Evolutionary conservation across 2,888 invertebrate genomes (phyloP).

Genomic region (Stenodera caucasica): DNA sequence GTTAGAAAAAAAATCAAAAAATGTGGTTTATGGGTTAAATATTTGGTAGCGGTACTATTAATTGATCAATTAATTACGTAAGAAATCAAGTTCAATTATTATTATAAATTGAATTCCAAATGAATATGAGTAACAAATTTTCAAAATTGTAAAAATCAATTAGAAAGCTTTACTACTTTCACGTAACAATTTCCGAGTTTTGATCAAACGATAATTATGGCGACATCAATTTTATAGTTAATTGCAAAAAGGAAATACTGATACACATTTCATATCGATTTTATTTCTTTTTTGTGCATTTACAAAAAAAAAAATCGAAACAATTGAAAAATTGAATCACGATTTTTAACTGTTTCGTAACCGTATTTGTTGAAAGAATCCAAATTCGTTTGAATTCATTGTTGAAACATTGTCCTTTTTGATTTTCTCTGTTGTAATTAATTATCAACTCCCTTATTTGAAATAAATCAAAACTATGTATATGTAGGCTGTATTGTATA

Average conservation of each 20-base stretch:
- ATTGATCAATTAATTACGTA: not conserved
- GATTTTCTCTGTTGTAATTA: not conserved
- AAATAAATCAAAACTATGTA: not conserved
- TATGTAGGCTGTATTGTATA: not conserved
- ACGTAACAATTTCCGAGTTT: conserved; percentile 6
- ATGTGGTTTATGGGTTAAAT: not conserved
- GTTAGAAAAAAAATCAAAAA: not conserved
- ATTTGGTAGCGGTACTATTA: not conserved
- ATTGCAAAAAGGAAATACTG: not conserved
- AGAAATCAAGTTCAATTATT: conserved; percentile 2
- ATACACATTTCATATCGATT: not conserved
- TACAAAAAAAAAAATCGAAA: not conserved
- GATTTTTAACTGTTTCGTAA: not conserved
- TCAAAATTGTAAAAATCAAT: conserved; percentile 1
- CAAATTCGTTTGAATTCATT: not conserved
- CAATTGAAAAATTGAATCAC: not conserved
- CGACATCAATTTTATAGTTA: conserved; percentile 1
- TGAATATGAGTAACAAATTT: not conserved
- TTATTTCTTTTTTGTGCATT: not conserved
- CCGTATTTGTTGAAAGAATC: not conserved
- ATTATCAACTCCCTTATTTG: not conserved
- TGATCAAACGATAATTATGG: not conserved
- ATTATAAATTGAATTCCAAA: not conserved
- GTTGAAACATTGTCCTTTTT: not conserved
- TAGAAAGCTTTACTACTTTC: conserved; percentile 12